Evolutionary conservation across 2,113 vertebrate species (phyloP).

Genomic region (Rhombomys opimus): DNA sequence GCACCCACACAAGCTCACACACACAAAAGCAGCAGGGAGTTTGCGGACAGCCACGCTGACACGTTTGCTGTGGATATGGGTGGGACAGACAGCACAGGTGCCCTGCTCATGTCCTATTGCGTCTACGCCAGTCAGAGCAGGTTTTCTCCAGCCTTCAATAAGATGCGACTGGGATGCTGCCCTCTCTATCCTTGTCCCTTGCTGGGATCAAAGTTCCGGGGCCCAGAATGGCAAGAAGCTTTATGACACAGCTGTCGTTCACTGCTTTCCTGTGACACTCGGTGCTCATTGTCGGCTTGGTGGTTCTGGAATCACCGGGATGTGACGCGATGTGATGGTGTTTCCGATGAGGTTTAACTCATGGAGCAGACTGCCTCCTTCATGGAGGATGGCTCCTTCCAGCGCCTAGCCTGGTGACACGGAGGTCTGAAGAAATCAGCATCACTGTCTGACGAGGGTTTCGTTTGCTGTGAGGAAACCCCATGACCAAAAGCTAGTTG

Average conservation of each 20-base stretch:
- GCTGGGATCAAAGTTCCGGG: not conserved
- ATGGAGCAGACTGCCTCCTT: not conserved
- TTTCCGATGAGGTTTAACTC: not conserved
- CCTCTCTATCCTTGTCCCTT: not conserved
- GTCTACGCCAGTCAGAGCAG: too few relatives aligned
- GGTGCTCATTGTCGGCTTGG: not conserved
- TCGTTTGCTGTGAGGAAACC: not conserved
- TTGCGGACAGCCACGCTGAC: not conserved
- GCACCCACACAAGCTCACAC: not conserved
- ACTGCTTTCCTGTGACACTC: not conserved
- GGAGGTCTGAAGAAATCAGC: not conserved
- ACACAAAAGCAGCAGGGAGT: not conserved
- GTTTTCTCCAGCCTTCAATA: not conserved
- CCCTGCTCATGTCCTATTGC: rapidly evolving
- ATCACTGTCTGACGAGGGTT: not conserved
- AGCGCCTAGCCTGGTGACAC: too few relatives aligned
- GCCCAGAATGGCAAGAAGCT: not conserved
- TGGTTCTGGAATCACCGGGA: not conserved
- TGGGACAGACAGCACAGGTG: not conserved
- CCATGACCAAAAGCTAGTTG: not conserved
- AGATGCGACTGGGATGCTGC: not conserved
- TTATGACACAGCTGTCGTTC: not conserved
- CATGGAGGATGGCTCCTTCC: not conserved
- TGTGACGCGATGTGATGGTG: not conserved
- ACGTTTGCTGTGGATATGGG: not conserved